A percentile compares a stretch with the other conserved stretches of the same genome.
Conservation (phyloP, 2,113 vertebrate species). For the Spilogale gracilis region DNA sequence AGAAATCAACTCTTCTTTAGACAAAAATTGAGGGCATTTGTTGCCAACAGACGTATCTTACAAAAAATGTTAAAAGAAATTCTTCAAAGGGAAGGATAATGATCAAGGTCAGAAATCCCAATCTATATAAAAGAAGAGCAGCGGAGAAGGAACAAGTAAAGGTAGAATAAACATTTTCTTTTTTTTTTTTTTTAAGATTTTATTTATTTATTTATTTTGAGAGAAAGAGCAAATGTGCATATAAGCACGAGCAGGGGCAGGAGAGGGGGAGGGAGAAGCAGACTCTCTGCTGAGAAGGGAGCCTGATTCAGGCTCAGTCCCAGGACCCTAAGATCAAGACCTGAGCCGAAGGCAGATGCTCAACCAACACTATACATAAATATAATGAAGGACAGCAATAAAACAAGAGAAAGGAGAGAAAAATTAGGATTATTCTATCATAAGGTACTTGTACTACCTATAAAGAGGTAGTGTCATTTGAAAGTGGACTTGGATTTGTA, state of each 20-base stretch:
- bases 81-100: background rate
- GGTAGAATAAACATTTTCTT: background rate
- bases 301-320: background rate
- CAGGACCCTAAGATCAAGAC: background rate
- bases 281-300: background rate
- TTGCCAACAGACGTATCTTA: background rate
- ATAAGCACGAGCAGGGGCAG: background rate
- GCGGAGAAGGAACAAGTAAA: background rate
- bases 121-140: background rate
- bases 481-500: background rate
- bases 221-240: background rate
- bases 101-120: background rate
- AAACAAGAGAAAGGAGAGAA: background rate
- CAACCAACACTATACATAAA: background rate
- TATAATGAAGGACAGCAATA: background rate
- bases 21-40: background rate
- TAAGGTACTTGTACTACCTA: background rate
- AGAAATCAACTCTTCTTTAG: background rate
- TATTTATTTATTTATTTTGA: background rate
- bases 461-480: background rate
- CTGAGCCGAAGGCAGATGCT: background rate
- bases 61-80: conserved; percentile 2
- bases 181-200: background rate
- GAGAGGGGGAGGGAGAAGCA: background rate
- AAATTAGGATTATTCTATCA: background rate